phyloP scores from a whole-genome alignment of 2,888 invertebrate genomes.

The Lottia scabra region DNA sequence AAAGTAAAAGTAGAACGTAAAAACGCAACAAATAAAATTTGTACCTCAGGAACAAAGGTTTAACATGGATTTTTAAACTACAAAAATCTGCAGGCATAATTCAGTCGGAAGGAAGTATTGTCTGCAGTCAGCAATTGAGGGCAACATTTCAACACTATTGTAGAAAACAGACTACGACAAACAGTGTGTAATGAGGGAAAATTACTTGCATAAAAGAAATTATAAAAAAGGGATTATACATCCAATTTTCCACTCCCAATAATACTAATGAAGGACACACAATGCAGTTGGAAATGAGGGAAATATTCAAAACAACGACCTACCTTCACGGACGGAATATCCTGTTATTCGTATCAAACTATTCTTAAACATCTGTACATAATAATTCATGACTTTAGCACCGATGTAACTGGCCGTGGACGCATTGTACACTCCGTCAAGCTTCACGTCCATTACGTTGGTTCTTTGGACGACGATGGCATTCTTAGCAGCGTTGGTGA shows the following conservation, averaged over 20 bases:
- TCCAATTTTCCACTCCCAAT: too few species aligned
- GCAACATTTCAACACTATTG: too few species aligned
- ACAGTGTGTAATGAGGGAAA: too few species aligned
- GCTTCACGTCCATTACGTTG: slow-evolving; percentile 23
- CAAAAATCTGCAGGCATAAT: neutral
- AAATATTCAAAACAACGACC: neutral
- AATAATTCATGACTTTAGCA: slow-evolving; percentile 22
- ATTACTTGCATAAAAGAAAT: too few species aligned
- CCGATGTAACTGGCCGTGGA: slow-evolving; percentile 18
- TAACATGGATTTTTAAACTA: neutral
- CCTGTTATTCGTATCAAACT: slow-evolving; percentile 10
- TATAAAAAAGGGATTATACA: too few species aligned
- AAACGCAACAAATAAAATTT: too few species aligned
- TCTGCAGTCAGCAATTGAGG: too few species aligned
- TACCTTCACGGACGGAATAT: slow-evolving; percentile 21
- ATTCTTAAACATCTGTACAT: slow-evolving; percentile 12
- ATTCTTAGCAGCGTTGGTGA: slow-evolving; percentile 18
- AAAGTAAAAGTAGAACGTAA: too few species aligned
- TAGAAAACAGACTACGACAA: too few species aligned
- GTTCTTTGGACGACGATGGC: slow-evolving; percentile 21
- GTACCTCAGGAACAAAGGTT: neutral
- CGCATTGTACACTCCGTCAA: slow-evolving; percentile 21
- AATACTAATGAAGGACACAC: too few species aligned
- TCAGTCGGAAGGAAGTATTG: too few species aligned
- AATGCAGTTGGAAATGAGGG: too few species aligned